Conservation (phyloP, 1,140 invertebrate species). For the Megathymus violae region DNA sequence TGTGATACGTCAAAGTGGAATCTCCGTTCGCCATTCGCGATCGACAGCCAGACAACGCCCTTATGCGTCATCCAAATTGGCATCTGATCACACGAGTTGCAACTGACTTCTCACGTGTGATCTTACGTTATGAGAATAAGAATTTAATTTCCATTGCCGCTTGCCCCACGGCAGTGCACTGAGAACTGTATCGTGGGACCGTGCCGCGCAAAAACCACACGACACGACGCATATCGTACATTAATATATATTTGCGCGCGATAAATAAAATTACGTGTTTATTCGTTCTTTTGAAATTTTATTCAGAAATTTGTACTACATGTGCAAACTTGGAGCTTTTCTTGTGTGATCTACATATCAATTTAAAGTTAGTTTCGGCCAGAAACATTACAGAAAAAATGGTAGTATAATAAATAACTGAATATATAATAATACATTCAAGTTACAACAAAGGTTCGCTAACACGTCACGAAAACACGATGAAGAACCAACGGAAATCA, state of each 20-base stretch:
- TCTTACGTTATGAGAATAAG: neutral
- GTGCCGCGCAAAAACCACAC: neutral
- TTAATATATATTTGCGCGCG: neutral
- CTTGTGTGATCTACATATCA: no score
- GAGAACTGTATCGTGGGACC: neutral
- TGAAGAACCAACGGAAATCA: neutral
- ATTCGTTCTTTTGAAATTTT: no score
- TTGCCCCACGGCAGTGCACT: neutral
- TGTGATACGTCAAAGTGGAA: slow-evolving; percentile 15
- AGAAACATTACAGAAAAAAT: no score
- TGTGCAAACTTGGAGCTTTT: no score
- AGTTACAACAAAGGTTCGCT: neutral
- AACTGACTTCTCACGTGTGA: slow-evolving; percentile 3
- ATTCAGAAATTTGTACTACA: no score
- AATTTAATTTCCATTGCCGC: neutral
- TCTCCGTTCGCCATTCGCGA: slow-evolving; percentile 11
- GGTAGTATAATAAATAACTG: no score
- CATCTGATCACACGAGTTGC: slow-evolving; percentile 17
- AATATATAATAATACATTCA: neutral
- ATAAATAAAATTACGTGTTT: no score
- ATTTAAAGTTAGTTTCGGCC: no score
- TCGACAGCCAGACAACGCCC: slow-evolving; percentile 13
- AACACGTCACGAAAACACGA: neutral
- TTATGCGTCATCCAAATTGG: slow-evolving; percentile 27
- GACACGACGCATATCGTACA: neutral